Evolutionary conservation across 1,140 invertebrate genomes (phyloP).

Genomic region (Ctenoplectra terminalis): DNA sequence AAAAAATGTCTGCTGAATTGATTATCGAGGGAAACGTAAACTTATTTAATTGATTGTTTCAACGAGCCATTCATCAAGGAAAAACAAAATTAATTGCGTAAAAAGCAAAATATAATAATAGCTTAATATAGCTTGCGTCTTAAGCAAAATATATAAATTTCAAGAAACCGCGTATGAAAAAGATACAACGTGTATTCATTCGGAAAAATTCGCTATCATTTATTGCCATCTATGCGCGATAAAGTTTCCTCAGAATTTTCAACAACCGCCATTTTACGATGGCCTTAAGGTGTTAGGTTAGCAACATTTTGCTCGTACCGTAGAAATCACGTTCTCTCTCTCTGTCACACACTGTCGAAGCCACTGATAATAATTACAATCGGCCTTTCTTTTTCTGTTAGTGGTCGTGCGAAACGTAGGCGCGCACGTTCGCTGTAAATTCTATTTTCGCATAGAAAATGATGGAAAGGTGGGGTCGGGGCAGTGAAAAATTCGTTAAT

Average conservation of each 20-base stretch:
- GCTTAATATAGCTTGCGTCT: no score
- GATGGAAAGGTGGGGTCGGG: not conserved
- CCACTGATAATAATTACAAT: not conserved
- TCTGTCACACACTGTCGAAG: not conserved
- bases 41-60: not conserved
- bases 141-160: not conserved
- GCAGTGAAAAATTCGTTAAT: not conserved
- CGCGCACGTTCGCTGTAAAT: no score
- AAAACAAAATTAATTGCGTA: not conserved
- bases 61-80: not conserved
- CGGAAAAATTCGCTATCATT: not conserved
- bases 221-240: not conserved
- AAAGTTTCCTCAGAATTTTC: not conserved
- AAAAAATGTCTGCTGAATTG: no score
- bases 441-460: not conserved
- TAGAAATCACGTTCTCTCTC: not conserved
- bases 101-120: no score
- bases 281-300: not conserved
- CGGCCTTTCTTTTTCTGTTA: not conserved
- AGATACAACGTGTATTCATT: not conserved
- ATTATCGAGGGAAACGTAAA: not conserved
- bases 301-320: not conserved
- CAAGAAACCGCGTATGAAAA: not conserved
- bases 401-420: not conserved
- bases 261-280: not conserved